Conservation (phyloP, 1,140 invertebrate genomes). For the Drosophila malerkotliana region DNA sequence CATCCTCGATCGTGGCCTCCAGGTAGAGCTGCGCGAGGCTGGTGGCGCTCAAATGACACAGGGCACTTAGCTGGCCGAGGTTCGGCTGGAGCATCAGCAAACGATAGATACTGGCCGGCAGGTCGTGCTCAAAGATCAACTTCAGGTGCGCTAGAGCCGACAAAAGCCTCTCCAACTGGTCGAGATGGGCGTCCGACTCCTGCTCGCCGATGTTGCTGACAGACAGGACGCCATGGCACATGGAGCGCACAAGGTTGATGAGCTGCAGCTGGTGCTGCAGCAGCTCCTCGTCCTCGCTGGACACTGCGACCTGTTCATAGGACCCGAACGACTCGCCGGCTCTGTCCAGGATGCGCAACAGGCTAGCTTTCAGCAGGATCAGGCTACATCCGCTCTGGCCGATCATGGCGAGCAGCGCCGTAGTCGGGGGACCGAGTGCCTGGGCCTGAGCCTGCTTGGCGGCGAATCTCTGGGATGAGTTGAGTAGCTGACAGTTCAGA, state of each 20-base stretch:
- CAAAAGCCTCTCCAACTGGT: slow-evolving; percentile 38
- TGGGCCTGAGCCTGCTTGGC: slow-evolving; percentile 29
- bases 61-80: slow-evolving; percentile 28
- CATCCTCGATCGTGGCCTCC: slow-evolving; percentile 14
- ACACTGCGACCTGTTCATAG: slow-evolving; percentile 51
- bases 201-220: slow-evolving; percentile 12
- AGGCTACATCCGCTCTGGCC: slow-evolving; percentile 37
- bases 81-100: slow-evolving; percentile 45
- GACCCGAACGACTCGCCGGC: slow-evolving; percentile 32
- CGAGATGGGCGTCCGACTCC: slow-evolving; percentile 20
- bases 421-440: slow-evolving; percentile 11
- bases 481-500: slow-evolving; percentile 48
- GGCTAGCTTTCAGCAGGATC: slow-evolving; percentile 22
- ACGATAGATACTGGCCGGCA: slow-evolving; percentile 44
- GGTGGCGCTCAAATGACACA: slow-evolving; percentile 22
- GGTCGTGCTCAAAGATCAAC: slow-evolving; percentile 51
- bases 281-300: slow-evolving; percentile 24
- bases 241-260: slow-evolving; percentile 54
- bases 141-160: slow-evolving; percentile 30
- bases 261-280: slow-evolving; percentile 61
- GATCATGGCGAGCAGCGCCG: slow-evolving; percentile 25
- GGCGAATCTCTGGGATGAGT: slow-evolving; percentile 24
- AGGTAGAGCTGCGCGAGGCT: slow-evolving; percentile 26
- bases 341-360: slow-evolving; percentile 46
- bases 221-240: slow-evolving; percentile 44